Evolutionary conservation across 2,888 invertebrate genomes (phyloP), one percentile per base, ranked within the genome.

Genomic region (Fragum whitleyi): DNA sequence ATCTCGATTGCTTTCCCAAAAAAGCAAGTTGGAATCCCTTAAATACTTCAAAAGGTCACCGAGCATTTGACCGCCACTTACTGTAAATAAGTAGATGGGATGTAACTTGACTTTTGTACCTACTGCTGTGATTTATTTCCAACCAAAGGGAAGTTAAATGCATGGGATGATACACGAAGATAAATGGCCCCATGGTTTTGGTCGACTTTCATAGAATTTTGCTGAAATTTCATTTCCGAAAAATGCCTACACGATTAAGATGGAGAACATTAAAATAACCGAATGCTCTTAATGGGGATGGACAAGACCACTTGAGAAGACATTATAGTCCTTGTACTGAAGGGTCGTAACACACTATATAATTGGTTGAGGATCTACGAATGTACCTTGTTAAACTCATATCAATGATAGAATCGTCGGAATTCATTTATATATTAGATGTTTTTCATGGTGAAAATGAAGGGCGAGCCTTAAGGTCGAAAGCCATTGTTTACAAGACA

Each of bases 161-260:
- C 57, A 26, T 28, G 57, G 26, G 28, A 57, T 57, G 57, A 57
- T 28, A 57, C 57, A 23, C 28, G 6, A 26, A n/a, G n/a, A n/a
- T n/a, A n/a, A 28, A 26, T 9, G 11, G 16, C 6, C 26, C 57
- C 21, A 0, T 9, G 26, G 23, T 57, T 57, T 28, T 23, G 7
- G 14, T 26, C 26, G 1, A 14, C 19, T 57, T 57, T 57, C 23
- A 7, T 57, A 5, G n/a, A 26, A 57, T 14, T 7, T 3, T 57
- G 57, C 57, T 57, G 57, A 57, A 57, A 28, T 57, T 28, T 57
- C 57, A 57, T 57, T 57, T 57, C 26, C 21, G 26, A 28, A 57
- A 57, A 57, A 57, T 26, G 16, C 47, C 47, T n/a, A 47, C 47
- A 47, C 47, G n/a, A n/a, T 14, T 16, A n/a, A 47, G n/a, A 47